Conservation (phyloP, 2,797 vertebrate genomes). For the Characodon lateralis region DNA sequence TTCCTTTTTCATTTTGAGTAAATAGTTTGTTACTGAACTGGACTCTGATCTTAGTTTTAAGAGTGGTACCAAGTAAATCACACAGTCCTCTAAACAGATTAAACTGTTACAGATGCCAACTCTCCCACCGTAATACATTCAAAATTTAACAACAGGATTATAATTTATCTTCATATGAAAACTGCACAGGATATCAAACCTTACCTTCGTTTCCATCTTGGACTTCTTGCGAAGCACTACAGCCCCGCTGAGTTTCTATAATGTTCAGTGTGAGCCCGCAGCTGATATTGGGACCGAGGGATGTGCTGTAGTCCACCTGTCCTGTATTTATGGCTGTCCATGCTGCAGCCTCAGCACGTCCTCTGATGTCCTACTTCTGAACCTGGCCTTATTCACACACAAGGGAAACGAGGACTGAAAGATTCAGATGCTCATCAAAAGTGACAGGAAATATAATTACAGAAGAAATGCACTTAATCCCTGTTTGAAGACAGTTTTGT, state of each 20-base stretch:
- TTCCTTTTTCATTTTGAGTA: conserved; percentile 66
- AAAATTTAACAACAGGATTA: background rate
- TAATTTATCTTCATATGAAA: background rate
- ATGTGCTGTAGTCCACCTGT: conserved; percentile 50
- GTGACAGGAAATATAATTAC: background rate
- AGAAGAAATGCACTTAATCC: background rate
- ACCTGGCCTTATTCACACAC: conserved; percentile 66
- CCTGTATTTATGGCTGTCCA: conserved; percentile 73
- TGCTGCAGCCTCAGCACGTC: conserved; percentile 69
- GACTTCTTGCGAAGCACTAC: conserved; percentile 3
- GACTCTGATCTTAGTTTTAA: conserved; percentile 26
- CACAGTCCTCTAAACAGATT: background rate
- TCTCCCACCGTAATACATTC: background rate
- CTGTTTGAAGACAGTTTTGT: background rate
- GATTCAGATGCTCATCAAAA: conserved; percentile 11
- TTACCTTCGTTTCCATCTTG: conserved; percentile 66
- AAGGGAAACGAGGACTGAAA: conserved; percentile 24
- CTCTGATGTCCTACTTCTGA: conserved; percentile 70
- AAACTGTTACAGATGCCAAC: conserved; percentile 1
- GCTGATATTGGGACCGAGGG: conserved; percentile 31
- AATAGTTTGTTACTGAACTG: conserved; percentile 40
- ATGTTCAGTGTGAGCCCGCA: conserved; percentile 12
- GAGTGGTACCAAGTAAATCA: too few relatives aligned
- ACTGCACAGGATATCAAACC: conserved; percentile 9
- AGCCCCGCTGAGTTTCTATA: conserved; percentile 24